Evolutionary conservation across 2,113 vertebrate genomes (phyloP).

Genomic region (Argyrosomus japonicus): DNA sequence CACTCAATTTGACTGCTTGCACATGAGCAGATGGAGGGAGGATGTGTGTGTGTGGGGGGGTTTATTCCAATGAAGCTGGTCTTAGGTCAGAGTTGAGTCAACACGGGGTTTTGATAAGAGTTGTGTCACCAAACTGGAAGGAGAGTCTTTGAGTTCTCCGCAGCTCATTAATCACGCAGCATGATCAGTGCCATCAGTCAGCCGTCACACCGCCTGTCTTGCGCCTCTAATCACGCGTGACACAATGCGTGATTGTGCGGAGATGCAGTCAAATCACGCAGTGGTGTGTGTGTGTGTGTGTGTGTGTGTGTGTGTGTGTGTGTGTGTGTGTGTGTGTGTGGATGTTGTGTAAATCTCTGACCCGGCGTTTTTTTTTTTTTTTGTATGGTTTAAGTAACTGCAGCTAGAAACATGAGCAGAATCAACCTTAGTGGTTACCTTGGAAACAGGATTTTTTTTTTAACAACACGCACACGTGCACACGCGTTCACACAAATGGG

Average conservation of each 20-base stretch:
- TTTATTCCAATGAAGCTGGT: conserved; percentile 14
- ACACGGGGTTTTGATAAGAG: not conserved
- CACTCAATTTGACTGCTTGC: not conserved
- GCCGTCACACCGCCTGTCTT: conserved; percentile 13
- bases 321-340: not conserved
- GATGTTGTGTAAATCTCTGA: conserved; percentile 28
- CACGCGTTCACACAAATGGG: not conserved
- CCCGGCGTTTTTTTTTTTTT: not conserved
- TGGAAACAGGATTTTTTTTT: conserved; percentile 81
- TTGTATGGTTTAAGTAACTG: conserved; percentile 23
- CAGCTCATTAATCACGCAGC: conserved; percentile 59
- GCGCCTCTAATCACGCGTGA: not conserved
- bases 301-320: not conserved
- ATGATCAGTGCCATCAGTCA: conserved; percentile 33
- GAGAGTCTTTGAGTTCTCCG: not conserved
- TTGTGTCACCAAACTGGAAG: conserved; percentile 8
- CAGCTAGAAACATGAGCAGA: conserved; percentile 62
- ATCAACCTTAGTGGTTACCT: conserved; percentile 78
- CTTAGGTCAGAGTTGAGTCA: conserved; percentile 34
- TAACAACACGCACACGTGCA: conserved; percentile 21
- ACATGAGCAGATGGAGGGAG: conserved; percentile 15
- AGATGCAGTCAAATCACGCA: not conserved
- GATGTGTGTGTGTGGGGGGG: not conserved
- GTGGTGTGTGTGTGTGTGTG: not conserved
- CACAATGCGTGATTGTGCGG: not conserved